Percentiles rank a stretch among this genome's conserved stretches.
These are phyloP conservation scores for Chymomyza caudatula DNA, from an alignment of 2,888 invertebrate species.

Conservation along the genomic window DNA sequence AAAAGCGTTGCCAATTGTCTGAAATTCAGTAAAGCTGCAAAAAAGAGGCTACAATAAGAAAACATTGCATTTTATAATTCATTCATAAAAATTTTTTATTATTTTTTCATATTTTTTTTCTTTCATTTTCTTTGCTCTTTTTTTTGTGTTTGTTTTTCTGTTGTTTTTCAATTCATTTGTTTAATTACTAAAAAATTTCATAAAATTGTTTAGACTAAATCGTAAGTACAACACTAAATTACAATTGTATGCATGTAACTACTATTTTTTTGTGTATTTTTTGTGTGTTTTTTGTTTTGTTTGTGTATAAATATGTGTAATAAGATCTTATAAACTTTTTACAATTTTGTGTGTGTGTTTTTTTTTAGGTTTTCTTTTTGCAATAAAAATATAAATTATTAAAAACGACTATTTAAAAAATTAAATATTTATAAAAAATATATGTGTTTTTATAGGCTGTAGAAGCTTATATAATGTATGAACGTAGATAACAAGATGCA, in stretches of 20 bases:
- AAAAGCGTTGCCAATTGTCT: background rate
- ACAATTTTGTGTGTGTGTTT: conserved; percentile 50
- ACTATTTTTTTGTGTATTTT: conserved; percentile 45
- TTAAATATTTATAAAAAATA: conserved; percentile 59
- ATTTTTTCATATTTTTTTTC: conserved; percentile 64
- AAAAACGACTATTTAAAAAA: conserved; percentile 71
- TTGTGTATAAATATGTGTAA: conserved; percentile 53
- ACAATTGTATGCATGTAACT: conserved; percentile 71
- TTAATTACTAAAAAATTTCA: conserved; percentile 72
- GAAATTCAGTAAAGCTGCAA: background rate
- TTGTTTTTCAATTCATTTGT: conserved; percentile 65
- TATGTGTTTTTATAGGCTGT: conserved; percentile 21
- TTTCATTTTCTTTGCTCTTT: conserved; percentile 45
- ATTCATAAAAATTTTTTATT: conserved; percentile 76
- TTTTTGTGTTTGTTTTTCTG: conserved; percentile 40
- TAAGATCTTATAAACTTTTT: conserved; percentile 54
- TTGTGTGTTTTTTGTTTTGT: conserved; percentile 40
- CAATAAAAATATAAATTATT: conserved; percentile 72
- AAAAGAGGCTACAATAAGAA: conserved; percentile 37
- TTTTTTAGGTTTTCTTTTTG: conserved; percentile 40
- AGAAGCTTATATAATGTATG: conserved; percentile 31
- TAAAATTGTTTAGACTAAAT: conserved; percentile 74
- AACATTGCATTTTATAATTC: conserved; percentile 62
- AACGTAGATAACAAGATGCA: conserved; percentile 50
- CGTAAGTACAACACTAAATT: conserved; percentile 74